These are phyloP conservation scores for Monarcha castaneiventris DNA, from an alignment of 2,113 vertebrate genomes.

Conservation along the genomic window DNA sequence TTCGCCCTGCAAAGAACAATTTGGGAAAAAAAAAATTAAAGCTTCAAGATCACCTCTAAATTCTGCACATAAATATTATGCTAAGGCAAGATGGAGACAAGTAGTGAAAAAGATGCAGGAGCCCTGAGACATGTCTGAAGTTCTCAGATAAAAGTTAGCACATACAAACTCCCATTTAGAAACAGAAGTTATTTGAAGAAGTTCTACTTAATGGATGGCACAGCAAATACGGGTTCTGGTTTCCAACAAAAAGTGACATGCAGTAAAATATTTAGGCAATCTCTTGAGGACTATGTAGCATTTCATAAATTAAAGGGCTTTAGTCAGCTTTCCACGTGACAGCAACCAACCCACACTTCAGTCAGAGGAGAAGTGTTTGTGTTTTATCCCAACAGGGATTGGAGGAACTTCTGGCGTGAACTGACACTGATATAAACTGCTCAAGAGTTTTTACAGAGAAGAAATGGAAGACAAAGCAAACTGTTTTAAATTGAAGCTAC, in stretches of 20 bases:
- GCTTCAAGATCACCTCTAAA: neutral
- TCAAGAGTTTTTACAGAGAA: neutral
- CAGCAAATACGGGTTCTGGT: constrained; percentile 12
- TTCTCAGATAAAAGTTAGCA: neutral
- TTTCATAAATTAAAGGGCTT: constrained; percentile 52
- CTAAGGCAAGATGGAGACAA: neutral
- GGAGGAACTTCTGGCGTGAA: neutral
- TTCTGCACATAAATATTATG: neutral
- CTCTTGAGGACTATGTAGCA: neutral
- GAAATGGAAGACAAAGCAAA: constrained; percentile 29
- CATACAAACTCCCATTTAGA: neutral
- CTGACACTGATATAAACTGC: constrained; percentile 6
- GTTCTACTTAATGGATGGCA: neutral
- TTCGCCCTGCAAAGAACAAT: neutral
- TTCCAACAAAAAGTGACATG: constrained; percentile 57
- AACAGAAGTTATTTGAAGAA: constrained; percentile 19
- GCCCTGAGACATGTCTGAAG: neutral
- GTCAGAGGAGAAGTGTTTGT: constrained; percentile 5
- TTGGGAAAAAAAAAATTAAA: neutral
- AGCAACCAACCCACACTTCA: neutral
- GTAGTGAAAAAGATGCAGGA: neutral
- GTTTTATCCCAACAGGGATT: constrained; percentile 29
- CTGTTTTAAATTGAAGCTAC: neutral
- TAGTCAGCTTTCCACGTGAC: constrained; percentile 15
- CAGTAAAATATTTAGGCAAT: constrained; percentile 56